Evolutionary conservation across 2,888 invertebrate species (phyloP), one percentile per base, ranked within the genome.

Genomic region (Alcis repandata): DNA sequence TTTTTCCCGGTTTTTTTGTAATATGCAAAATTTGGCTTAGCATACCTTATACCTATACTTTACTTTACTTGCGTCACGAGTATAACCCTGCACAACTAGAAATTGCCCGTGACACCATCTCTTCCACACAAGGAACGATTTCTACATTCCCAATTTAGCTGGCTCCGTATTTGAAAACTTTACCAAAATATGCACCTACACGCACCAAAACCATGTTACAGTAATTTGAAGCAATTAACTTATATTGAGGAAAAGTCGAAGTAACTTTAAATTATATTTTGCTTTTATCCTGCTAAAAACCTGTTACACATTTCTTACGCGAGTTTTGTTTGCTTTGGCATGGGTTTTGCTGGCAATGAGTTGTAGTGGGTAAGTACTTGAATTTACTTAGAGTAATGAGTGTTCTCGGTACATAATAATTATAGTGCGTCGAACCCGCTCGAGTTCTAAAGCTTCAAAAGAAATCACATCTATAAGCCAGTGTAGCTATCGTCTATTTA

Each of bases 321-420:
- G 27, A 22, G 48, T 20, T 4, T 2, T 13, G 11, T 45, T 13
- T 4, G 27, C 27, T n/a, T 10, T 15, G 22, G 27, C 19, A 15
- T 43, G 17, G 7, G n/a, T 70, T 66, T 69, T 27, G 27, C 27
- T 4, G 27, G 27, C 6, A 27, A 27, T 4, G 6, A 6, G 27
- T 27, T 2, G 27, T 4, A 27, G 27, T 6, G 6, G 27, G 27
- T 27, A 27, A 27, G 27, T 27, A 6, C 27, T 27, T 2, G 6
- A 4, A 27, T 27, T 27, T 27, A 27, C 27, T 6, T 4, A 27
- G 6, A 27, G 27, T 6, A 27, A 27, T 6, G 27, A 27, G 27
- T 27, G 27, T 6, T 27, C 27, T 2, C 27, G 27, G 27, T 27
- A 27, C 27, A 27, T 27, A 2, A 27, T 27, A n/a, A n/a, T n/a